A percentile compares a stretch with the other conserved stretches of the same genome.
Conservation (phyloP, 2,888 invertebrate species). For the Drosophila macrothrix region DNA sequence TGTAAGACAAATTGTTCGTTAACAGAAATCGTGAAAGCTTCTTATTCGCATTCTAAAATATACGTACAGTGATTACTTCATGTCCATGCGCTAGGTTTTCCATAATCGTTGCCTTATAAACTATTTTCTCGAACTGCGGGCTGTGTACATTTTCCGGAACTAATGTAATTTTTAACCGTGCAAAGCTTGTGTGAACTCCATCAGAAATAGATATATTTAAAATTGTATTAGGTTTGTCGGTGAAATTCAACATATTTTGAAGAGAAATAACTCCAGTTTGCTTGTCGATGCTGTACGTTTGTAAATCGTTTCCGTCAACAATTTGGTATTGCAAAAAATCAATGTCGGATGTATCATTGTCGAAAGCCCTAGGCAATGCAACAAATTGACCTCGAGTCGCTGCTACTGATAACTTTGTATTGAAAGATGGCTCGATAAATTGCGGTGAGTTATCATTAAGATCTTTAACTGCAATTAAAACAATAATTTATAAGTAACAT, state of each 20-base stretch:
- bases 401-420: constrained; percentile 91
- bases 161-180: constrained; percentile 91
- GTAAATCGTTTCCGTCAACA: constrained; percentile 92
- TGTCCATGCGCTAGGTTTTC: constrained; percentile 93
- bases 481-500: neutral
- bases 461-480: constrained; percentile 89
- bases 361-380: constrained; percentile 94
- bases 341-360: constrained; percentile 93
- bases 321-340: constrained; percentile 92
- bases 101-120: constrained; percentile 91
- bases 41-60: neutral
- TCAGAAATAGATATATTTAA: constrained; percentile 98
- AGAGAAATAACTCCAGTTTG: constrained; percentile 88
- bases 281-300: constrained; percentile 89
- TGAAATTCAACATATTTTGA: constrained; percentile 91
- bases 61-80: constrained; percentile 88
- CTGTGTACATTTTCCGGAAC: constrained; percentile 92
- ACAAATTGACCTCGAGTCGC: constrained; percentile 95
- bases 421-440: constrained; percentile 93
- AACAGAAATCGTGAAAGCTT: neutral
- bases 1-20: constrained; percentile 61
- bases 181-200: constrained; percentile 96
- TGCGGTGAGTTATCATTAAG: constrained; percentile 96
- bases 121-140: constrained; percentile 91
- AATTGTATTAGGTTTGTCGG: constrained; percentile 87